Conservation (phyloP, 2,113 vertebrate species). For the Micronycteris hirsuta region DNA sequence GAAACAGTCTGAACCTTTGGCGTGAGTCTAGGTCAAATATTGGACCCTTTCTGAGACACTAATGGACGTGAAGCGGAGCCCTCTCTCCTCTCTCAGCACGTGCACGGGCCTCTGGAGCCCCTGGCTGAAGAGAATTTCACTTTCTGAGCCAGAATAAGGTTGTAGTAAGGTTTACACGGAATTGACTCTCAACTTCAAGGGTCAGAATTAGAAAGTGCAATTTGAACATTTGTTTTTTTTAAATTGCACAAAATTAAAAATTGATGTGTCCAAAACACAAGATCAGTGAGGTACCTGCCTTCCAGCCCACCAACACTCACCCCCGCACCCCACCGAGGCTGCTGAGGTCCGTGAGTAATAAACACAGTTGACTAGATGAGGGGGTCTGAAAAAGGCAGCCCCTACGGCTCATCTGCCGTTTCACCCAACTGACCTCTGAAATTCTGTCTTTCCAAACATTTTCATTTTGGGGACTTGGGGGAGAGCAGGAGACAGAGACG, state of each 20-base stretch:
- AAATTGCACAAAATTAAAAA: constrained; percentile 3
- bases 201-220: background rate
- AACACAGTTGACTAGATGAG: background rate
- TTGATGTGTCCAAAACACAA: background rate
- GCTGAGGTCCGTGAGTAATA: background rate
- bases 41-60: background rate
- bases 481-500: too few relatives aligned
- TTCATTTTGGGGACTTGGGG: background rate
- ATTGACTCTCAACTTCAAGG: background rate
- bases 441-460: background rate
- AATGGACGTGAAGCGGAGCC: background rate
- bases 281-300: background rate
- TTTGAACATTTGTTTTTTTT: background rate
- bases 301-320: background rate
- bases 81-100: background rate
- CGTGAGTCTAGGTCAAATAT: constrained; percentile 36
- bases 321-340: background rate
- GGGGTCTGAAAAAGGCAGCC: background rate
- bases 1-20: background rate
- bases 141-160: background rate
- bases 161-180: background rate
- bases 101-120: background rate
- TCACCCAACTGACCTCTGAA: background rate
- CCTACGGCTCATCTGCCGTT: background rate
- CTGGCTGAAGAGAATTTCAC: background rate